Evolutionary conservation across 2,888 invertebrate species (phyloP), one percentile per base, ranked within the genome.

Genomic region (Clusia tigrina): DNA sequence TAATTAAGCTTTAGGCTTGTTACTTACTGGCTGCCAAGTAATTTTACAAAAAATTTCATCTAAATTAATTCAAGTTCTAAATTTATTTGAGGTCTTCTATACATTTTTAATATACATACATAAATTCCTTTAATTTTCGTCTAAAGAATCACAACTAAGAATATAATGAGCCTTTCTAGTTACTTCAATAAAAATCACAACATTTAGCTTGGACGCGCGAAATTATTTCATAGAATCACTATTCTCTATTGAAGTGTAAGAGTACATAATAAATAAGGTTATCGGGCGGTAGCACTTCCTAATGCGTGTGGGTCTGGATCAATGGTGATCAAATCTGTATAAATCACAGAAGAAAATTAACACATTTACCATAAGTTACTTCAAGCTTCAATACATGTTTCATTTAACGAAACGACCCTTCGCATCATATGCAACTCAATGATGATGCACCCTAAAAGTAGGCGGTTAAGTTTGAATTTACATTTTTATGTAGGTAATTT

Each of bases 311-410:
- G 67, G 37, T 60, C 72, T 38, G 75, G 67, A 63, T 74, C 75
- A 58, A 75, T 70, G 9, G 66, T 58, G 58, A 75, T 71, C 38
- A 75, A 61, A 25, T 72, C 74, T 74, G 48, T 1, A 38, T 38
- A 10, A 2, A 37, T 26, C 10, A 54, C 17, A 20, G 37, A 58
- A 17, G 42, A 23, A n/a, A n/a, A 55, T 24, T 38, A 51, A 42
- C 26, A 25, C 15, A 26, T 6, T 1, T 42, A 15, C 18, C 2
- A 52, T 55, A 18, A 54, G 15, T n/a, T n/a, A n/a, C n/a, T n/a
- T n/a, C n/a, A n/a, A n/a, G n/a, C n/a, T n/a, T n/a, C n/a, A n/a
- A n/a, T n/a, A n/a, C n/a, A n/a, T n/a, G n/a, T n/a, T n/a, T n/a
- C n/a, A n/a, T n/a, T n/a, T n/a, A n/a, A n/a, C n/a, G n/a, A n/a